Conservation (phyloP, 2,797 vertebrate genomes). For the Cichlasoma orientale region DNA sequence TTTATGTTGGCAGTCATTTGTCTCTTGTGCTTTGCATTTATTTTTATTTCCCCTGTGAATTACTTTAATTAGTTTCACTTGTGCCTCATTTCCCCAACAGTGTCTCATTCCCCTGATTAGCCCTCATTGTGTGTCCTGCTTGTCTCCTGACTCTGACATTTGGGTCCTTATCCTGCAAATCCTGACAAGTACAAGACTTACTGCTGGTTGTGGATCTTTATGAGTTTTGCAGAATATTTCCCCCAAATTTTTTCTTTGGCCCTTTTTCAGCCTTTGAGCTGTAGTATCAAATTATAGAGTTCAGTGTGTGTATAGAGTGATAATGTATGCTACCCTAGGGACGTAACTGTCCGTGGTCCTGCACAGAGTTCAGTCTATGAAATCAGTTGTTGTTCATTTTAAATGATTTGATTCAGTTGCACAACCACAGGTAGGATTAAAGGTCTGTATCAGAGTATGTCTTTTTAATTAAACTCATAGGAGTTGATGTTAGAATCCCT, state of each 20-base stretch:
- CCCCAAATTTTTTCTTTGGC: neutral
- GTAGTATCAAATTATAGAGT: neutral
- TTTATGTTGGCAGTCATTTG: neutral
- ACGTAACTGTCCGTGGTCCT: neutral
- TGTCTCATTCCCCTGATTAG: neutral
- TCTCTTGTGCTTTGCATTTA: neutral
- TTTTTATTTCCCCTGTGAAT: neutral
- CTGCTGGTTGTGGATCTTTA: neutral
- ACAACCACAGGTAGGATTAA: neutral
- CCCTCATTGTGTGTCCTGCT: neutral
- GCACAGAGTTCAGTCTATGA: neutral
- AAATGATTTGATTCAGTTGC: neutral
- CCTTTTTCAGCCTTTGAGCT: neutral
- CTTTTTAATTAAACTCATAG: neutral
- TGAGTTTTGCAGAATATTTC: neutral
- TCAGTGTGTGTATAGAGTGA: too few relatives aligned
- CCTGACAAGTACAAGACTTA: neutral
- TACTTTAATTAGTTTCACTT: neutral
- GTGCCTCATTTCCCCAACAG: neutral
- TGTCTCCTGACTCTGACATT: neutral
- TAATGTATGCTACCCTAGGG: neutral
- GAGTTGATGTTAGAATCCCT: neutral
- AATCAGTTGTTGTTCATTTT: neutral
- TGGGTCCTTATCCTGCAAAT: neutral
- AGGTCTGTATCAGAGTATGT: neutral